A percentile compares a stretch with the other conserved stretches of the same genome.
Evolutionary conservation across 2,888 invertebrate species (phyloP).

Genomic region (Dioctria rufipes): DNA sequence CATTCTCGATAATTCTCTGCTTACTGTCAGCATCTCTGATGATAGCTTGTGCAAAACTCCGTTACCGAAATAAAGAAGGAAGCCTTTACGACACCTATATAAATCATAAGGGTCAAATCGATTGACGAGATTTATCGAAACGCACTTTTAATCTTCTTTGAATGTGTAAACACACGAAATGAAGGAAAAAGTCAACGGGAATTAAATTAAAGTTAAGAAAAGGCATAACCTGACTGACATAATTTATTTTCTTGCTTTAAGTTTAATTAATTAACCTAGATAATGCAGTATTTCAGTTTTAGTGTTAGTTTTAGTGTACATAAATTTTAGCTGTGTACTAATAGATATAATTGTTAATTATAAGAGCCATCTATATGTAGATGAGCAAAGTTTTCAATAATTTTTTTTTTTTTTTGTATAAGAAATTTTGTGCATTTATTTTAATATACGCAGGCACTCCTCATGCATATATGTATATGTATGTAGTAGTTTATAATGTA

Average conservation of each 20-base stretch:
- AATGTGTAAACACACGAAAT: no score
- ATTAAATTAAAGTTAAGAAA: conserved; percentile 11
- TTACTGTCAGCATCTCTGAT: conserved; percentile 81
- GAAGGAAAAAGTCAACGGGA: conserved; percentile 22
- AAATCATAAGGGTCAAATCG: conserved; percentile 78
- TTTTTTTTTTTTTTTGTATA: neutral
- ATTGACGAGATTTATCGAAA: conserved; percentile 66
- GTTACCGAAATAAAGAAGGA: conserved; percentile 73
- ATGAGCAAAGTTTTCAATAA: neutral
- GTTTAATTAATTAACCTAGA: conserved; percentile 1
- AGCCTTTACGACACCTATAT: conserved; percentile 74
- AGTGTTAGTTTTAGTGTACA: conserved; percentile 5
- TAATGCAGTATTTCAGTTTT: conserved; percentile 9
- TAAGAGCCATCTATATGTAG: no score
- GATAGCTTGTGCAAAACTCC: conserved; percentile 83
- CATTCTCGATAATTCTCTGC: conserved; percentile 80
- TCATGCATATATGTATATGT: neutral
- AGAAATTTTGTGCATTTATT: conserved; percentile 15
- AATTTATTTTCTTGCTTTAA: conserved; percentile 34
- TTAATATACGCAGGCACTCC: no score
- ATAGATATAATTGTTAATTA: neutral
- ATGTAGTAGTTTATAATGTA: conserved; percentile 1
- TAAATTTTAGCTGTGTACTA: conserved; percentile 6
- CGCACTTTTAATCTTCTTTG: neutral
- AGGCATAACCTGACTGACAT: conserved; percentile 36